Evolutionary conservation across 1,140 invertebrate species (phyloP).

Genomic region (Polypedilum pembai): DNA sequence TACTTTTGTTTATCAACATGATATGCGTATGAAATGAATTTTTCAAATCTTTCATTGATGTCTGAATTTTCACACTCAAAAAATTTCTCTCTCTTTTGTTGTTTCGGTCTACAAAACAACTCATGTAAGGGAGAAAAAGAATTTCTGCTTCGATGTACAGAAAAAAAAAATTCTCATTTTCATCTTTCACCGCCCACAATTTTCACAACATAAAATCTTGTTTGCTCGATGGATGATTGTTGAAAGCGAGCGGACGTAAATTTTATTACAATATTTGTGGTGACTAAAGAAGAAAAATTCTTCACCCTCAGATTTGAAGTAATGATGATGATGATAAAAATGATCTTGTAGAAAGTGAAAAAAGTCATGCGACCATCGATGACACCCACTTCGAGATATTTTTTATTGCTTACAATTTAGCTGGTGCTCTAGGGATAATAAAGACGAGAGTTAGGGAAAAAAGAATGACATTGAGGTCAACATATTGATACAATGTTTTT

Average conservation of each 20-base stretch:
- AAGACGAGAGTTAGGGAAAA: background rate
- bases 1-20: too few relatives aligned
- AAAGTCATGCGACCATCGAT: constrained; percentile 2
- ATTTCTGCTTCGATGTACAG: background rate
- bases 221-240: background rate
- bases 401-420: background rate
- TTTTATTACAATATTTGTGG: constrained; percentile 11
- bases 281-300: constrained; percentile 1
- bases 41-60: background rate
- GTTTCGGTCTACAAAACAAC: background rate
- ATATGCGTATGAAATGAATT: too few relatives aligned
- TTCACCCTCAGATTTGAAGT: background rate
- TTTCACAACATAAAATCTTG: constrained; percentile 12
- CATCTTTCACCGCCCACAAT: background rate
- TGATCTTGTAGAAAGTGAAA: constrained; percentile 10
- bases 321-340: constrained; percentile 19
- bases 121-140: background rate
- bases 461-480: constrained; percentile 11
- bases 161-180: background rate
- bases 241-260: constrained; percentile 1
- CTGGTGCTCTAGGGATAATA: background rate
- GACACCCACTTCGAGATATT: background rate
- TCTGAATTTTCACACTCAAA: too few relatives aligned
- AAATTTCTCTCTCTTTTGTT: background rate
- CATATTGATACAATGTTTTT: background rate